phyloP scores from a whole-genome alignment of 2,888 invertebrate species.

The Teleogryllus oceanicus region DNA sequence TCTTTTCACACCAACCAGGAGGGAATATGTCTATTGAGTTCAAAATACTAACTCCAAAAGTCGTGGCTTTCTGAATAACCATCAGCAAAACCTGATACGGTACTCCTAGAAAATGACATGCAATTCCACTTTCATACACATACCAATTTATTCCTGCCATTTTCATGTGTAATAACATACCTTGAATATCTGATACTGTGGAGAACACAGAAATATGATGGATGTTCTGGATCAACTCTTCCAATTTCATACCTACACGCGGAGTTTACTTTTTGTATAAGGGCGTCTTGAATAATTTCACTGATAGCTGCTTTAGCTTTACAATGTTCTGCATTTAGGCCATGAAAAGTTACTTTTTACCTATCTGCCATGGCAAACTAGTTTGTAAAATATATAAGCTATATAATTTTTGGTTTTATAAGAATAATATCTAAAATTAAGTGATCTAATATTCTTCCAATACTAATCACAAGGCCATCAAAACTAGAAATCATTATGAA shows the following conservation, averaged over 20 bases:
- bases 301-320: slow-evolving; percentile 71
- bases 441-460: background rate
- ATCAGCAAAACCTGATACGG: slow-evolving; percentile 85
- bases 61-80: slow-evolving; percentile 85
- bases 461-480: too few relatives aligned
- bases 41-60: too few relatives aligned
- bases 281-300: slow-evolving; percentile 73
- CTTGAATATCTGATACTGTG: slow-evolving; percentile 70
- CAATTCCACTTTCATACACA: background rate
- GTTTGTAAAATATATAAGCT: background rate
- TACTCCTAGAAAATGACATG: slow-evolving; percentile 58
- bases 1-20: slow-evolving; percentile 88
- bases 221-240: slow-evolving; percentile 90
- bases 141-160: background rate
- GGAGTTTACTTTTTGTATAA: slow-evolving; percentile 63
- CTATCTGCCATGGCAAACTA: slow-evolving; percentile 60
- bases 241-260: slow-evolving; percentile 84
- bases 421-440: too few relatives aligned
- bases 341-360: slow-evolving; percentile 71
- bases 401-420: background rate
- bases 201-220: slow-evolving; percentile 82
- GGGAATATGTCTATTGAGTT: slow-evolving; percentile 91
- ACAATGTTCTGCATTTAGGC: slow-evolving; percentile 68
- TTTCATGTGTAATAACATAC: slow-evolving; percentile 40
- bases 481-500: too few relatives aligned